A percentile compares a stretch with the other conserved stretches of the same genome.
Evolutionary conservation across 2,888 invertebrate species (phyloP).

Genomic region (Sthenelais limicola): DNA sequence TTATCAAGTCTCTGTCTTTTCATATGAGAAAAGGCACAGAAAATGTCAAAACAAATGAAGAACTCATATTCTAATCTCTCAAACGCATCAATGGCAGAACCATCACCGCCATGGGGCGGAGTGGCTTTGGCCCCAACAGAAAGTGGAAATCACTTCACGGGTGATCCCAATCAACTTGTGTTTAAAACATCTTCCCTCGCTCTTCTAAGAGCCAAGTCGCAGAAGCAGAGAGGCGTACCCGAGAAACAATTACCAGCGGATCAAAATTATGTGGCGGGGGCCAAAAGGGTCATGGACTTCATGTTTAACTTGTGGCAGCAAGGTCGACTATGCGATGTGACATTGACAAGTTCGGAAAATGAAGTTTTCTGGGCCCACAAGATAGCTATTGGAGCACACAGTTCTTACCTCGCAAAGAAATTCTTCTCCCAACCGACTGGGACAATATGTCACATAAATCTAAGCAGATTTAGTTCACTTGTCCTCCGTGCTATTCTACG

Average conservation of each 20-base stretch:
- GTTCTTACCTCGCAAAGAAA: slow-evolving; percentile 53
- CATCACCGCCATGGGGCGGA: too few relatives aligned
- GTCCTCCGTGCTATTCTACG: slow-evolving; percentile 54
- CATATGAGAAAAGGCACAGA: too few relatives aligned
- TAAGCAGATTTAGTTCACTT: slow-evolving; percentile 51
- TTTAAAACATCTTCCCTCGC: slow-evolving; percentile 20
- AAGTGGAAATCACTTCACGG: background rate
- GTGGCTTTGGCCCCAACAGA: background rate
- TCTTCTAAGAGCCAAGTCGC: slow-evolving; percentile 16
- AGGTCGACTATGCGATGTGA: slow-evolving; percentile 11
- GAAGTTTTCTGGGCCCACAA: slow-evolving; percentile 51
- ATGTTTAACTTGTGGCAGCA: slow-evolving; percentile 23
- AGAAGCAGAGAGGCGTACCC: background rate
- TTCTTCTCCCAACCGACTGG: slow-evolving; percentile 45
- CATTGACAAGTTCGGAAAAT: background rate
- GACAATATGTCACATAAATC: slow-evolving; percentile 49
- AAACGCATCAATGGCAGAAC: too few relatives aligned
- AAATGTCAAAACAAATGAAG: too few relatives aligned
- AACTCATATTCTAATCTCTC: too few relatives aligned
- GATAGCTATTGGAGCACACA: slow-evolving; percentile 60
- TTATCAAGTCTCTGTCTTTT: too few relatives aligned
- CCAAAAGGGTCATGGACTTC: slow-evolving; percentile 11
- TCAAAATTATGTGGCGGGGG: background rate
- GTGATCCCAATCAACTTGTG: background rate
- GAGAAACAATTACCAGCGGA: background rate